Percentiles rank a stretch among this genome's conserved stretches.
These are phyloP conservation scores for Drosophila colorata DNA, from an alignment of 2,888 invertebrate species.

Conservation along the genomic window DNA sequence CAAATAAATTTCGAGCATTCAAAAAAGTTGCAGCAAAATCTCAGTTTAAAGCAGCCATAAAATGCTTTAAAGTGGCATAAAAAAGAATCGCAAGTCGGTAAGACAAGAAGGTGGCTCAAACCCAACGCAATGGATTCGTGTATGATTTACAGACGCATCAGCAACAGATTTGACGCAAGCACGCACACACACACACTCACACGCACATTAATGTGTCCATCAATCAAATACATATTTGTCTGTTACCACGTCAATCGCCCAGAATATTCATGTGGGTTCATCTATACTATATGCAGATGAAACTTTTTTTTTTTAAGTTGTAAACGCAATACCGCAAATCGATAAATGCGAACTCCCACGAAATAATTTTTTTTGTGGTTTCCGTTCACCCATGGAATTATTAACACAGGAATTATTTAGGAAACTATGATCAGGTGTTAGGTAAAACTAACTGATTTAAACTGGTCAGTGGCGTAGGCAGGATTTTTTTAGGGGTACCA, in stretches of 20 bases:
- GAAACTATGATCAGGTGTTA: no score
- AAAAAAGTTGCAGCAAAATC: conserved; percentile 8
- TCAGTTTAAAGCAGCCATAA: not conserved
- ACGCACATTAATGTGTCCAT: not conserved
- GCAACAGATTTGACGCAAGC: not conserved
- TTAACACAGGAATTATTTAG: not conserved
- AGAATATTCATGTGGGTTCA: conserved; percentile 3
- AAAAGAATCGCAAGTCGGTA: not conserved
- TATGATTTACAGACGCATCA: not conserved
- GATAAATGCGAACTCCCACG: not conserved
- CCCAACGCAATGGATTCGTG: not conserved
- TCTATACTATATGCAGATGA: not conserved
- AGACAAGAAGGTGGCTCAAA: not conserved
- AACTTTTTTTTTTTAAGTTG: not conserved
- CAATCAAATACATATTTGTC: conserved; percentile 13
- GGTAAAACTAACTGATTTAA: not conserved
- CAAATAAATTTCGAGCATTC: conserved; percentile 9
- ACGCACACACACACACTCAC: not conserved
- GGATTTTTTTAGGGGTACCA: no score
- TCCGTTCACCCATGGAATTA: not conserved
- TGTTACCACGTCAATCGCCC: not conserved
- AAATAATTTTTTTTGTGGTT: not conserved
- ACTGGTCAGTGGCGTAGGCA: no score
- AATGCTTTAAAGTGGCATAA: not conserved
- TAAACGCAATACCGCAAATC: not conserved